These are phyloP conservation scores for Actinernus sp. DNA, from an alignment of 92 coral and sea anemone species.

Conservation along the genomic window DNA sequence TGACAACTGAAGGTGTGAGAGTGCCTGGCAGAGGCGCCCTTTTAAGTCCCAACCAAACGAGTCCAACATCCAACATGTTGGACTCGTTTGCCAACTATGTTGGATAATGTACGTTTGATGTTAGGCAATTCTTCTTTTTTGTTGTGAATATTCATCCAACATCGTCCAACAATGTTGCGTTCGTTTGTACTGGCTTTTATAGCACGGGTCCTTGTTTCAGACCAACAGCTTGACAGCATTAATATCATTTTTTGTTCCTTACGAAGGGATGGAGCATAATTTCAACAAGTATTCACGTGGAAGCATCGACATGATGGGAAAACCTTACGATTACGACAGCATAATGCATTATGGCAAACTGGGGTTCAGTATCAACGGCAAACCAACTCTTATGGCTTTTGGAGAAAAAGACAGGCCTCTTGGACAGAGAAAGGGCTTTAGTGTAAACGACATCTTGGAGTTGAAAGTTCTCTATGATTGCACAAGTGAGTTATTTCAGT, in stretches of 20 bases:
- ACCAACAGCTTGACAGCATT: no score
- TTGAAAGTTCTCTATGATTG: conserved; percentile 81
- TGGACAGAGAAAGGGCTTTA: conserved; percentile 74
- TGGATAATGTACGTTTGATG: no score
- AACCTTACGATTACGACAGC: conserved; percentile 69
- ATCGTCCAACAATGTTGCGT: no score
- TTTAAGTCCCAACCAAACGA: no score
- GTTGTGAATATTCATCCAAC: no score
- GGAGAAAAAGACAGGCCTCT: conserved; percentile 42
- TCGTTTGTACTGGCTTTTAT: no score
- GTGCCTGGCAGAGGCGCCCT: no score
- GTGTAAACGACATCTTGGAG: conserved; percentile 66
- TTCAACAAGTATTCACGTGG: conserved; percentile 69
- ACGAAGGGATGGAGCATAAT: conserved; percentile 66
- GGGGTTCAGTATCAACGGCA: conserved; percentile 62
- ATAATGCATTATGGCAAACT: conserved; percentile 84
- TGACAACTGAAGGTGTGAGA: no score
- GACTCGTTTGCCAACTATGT: no score
- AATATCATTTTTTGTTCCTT: not conserved
- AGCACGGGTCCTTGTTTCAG: no score
- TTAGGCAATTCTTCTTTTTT: no score
- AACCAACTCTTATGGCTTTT: conserved; percentile 66
- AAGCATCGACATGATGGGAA: conserved; percentile 51
- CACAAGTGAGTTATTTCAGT: conserved; percentile 75
- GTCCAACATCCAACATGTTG: no score